Conservation (phyloP, 92 coral and sea anemone genomes). For the Plumapathes pennacea region DNA sequence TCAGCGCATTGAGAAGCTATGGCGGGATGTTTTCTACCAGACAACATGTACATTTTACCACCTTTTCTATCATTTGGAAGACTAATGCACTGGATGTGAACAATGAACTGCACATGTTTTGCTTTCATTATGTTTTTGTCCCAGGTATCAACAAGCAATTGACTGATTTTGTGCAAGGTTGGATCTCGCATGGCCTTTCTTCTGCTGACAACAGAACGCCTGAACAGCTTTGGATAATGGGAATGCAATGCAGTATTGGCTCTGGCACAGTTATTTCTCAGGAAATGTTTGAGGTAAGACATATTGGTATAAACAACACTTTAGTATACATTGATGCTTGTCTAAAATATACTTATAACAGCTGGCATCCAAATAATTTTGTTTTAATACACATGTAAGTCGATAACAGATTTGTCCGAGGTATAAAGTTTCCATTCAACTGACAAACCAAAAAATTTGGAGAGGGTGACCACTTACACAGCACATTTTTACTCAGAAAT, state of each 20-base stretch:
- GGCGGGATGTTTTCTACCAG: no score
- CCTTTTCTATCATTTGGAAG: constrained; percentile 37
- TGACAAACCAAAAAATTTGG: constrained; percentile 2
- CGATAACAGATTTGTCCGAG: background rate
- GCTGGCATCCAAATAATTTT: constrained; percentile 1
- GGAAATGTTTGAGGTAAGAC: constrained; percentile 3
- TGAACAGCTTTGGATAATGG: constrained; percentile 31
- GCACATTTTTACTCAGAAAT: background rate
- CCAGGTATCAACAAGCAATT: constrained; percentile 25
- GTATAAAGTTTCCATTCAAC: no score
- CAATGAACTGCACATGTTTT: constrained; percentile 41
- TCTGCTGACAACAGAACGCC: constrained; percentile 33
- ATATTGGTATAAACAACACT: background rate
- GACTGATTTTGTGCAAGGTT: constrained; percentile 20
- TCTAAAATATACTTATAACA: background rate
- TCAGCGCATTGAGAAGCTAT: no score
- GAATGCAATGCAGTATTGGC: constrained; percentile 18
- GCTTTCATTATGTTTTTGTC: constrained; percentile 28
- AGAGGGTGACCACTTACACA: constrained; percentile 4
- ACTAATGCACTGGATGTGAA: constrained; percentile 13
- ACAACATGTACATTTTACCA: no score
- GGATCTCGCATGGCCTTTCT: constrained; percentile 26
- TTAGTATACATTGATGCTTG: background rate
- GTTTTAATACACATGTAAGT: background rate
- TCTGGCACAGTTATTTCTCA: background rate